These are phyloP conservation scores for Microplitis manilae DNA, from an alignment of 2,888 invertebrate species.

Conservation along the genomic window DNA sequence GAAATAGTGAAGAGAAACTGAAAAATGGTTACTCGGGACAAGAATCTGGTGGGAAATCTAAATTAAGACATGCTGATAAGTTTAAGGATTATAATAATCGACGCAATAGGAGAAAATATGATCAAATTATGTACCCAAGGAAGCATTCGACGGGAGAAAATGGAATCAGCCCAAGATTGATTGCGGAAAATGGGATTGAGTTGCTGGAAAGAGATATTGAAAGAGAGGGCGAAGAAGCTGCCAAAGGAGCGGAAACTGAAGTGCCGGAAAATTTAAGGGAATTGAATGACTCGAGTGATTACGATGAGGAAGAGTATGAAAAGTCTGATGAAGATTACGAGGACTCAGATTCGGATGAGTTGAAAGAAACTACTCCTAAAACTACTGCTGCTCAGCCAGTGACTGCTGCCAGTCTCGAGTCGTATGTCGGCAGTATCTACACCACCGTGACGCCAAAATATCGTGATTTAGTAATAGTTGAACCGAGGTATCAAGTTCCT, in stretches of 20 bases:
- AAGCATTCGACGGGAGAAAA: constrained; percentile 63
- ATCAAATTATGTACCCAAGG: background rate
- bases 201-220: constrained; percentile 59
- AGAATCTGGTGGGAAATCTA: constrained; percentile 49
- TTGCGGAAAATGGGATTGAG: constrained; percentile 55
- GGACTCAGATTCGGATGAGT: background rate
- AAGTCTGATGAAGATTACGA: constrained; percentile 34
- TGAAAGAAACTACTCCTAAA: background rate
- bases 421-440: background rate
- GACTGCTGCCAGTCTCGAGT: background rate
- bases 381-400: background rate
- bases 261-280: constrained; percentile 46
- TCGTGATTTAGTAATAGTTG: too few relatives aligned
- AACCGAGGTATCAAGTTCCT: too few relatives aligned
- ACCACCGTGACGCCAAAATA: constrained; percentile 20
- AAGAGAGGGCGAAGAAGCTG: constrained; percentile 54
- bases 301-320: constrained; percentile 48
- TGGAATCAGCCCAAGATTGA: constrained; percentile 54
- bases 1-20: constrained; percentile 66
- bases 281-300: constrained; percentile 39
- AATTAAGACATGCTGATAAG: background rate
- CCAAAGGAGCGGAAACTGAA: constrained; percentile 51
- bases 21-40: constrained; percentile 68
- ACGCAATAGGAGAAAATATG: background rate
- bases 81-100: background rate